Evolutionary conservation across 1,140 invertebrate species (phyloP).

Genomic region (Lamellibrachia luymesi): DNA sequence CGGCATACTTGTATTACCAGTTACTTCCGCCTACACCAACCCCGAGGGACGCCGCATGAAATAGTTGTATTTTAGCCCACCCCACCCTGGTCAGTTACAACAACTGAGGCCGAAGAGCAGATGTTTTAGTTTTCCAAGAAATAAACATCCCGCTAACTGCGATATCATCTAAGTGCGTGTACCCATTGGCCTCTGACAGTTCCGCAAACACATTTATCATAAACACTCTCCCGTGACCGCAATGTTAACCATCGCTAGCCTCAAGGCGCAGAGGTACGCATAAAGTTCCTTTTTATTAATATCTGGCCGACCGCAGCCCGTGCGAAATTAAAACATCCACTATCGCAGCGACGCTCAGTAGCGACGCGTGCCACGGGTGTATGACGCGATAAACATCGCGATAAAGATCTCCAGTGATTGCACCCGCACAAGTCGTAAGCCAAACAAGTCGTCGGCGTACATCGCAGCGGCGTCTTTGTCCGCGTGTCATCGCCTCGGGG

Average conservation of each 20-base stretch:
- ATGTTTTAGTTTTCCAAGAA: background rate
- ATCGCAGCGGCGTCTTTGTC: background rate
- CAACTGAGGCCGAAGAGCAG: background rate
- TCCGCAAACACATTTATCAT: background rate
- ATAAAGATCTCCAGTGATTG: background rate
- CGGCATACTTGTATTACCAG: too few relatives aligned
- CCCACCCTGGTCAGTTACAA: too few relatives aligned
- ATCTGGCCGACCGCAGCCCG: background rate
- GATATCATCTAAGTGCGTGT: background rate
- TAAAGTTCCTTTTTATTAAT: background rate
- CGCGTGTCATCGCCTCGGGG: background rate
- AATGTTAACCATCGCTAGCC: background rate
- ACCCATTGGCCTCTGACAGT: background rate
- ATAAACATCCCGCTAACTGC: background rate
- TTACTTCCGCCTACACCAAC: too few relatives aligned
- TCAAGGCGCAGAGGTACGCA: background rate
- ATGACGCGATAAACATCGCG: background rate
- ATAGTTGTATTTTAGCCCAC: background rate
- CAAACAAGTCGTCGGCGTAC: background rate
- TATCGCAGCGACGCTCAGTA: background rate
- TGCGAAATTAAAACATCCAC: background rate
- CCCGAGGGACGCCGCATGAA: background rate
- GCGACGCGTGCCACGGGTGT: background rate
- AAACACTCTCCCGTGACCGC: background rate
- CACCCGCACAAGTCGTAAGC: background rate